Percentiles rank a stretch among this genome's conserved stretches.
Conservation (phyloP, 2,113 vertebrate species). For the Gadus macrocephalus region DNA sequence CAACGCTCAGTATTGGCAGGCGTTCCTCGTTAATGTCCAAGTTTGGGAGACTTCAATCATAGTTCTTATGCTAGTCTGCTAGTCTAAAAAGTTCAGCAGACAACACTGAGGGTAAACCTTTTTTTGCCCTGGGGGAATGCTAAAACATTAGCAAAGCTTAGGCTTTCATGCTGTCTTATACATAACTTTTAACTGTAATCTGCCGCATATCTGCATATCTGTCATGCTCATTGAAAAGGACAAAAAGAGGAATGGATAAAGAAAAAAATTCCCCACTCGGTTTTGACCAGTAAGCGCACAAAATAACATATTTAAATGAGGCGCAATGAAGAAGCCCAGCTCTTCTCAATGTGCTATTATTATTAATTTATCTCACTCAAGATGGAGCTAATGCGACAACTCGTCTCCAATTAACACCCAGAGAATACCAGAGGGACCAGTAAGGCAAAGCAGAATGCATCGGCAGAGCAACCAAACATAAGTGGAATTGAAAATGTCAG, state of each 20-base stretch:
- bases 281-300: slow-evolving; percentile 19
- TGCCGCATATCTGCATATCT: neutral
- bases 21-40: too few species aligned
- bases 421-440: slow-evolving; percentile 19
- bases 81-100: too few species aligned
- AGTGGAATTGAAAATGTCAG: slow-evolving; percentile 56
- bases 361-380: slow-evolving; percentile 17
- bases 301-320: slow-evolving; percentile 6
- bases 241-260: neutral
- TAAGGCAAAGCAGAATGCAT: slow-evolving; percentile 35
- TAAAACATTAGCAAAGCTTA: too few species aligned
- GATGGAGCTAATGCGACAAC: slow-evolving; percentile 41
- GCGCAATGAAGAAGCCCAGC: slow-evolving; percentile 8
- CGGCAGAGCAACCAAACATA: slow-evolving; percentile 40
- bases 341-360: slow-evolving; percentile 17
- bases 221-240: slow-evolving; percentile 2
- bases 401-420: slow-evolving; percentile 30
- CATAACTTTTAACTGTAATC: too few species aligned
- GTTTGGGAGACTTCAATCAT: too few species aligned
- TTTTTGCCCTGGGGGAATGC: too few species aligned
- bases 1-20: neutral
- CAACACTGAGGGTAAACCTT: too few species aligned
- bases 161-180: too few species aligned
- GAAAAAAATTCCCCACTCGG: slow-evolving; percentile 19
- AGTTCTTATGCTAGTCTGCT: too few species aligned